Conservation (phyloP, 2,888 invertebrate species). For the Eustalomyia histrio region DNA sequence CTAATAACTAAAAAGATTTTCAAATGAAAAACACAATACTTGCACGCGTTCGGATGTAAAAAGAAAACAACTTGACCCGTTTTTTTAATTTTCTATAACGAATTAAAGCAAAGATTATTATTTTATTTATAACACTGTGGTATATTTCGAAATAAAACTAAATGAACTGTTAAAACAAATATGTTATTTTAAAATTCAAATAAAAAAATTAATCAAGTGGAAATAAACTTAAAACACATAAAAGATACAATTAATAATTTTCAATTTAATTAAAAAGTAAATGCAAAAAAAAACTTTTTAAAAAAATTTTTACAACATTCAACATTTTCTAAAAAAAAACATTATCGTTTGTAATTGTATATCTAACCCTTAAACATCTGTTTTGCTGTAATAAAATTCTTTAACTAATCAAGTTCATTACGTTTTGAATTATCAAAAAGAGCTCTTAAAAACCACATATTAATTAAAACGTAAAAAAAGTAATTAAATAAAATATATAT, state of each 20-base stretch:
- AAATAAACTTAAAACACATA: no score
- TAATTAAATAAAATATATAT: constrained; percentile 26
- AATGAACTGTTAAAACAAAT: constrained; percentile 14
- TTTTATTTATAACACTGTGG: constrained; percentile 15
- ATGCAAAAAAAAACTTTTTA: no score
- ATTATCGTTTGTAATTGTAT: no score
- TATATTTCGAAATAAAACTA: background rate
- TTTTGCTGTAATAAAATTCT: constrained; percentile 7
- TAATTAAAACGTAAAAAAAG: constrained; percentile 17
- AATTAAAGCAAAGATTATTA: constrained; percentile 10
- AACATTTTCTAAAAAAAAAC: no score
- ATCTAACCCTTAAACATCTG: no score
- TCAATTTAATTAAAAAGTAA: no score
- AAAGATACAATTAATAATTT: no score
- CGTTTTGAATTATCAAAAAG: constrained; percentile 4
- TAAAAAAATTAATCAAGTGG: background rate
- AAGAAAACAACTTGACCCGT: constrained; percentile 44
- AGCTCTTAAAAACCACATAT: constrained; percentile 20
- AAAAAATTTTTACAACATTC: no score
- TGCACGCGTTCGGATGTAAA: background rate
- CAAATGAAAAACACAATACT: background rate
- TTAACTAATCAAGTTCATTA: constrained; percentile 16
- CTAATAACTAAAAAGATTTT: constrained; percentile 7
- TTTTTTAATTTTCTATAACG: constrained; percentile 12
- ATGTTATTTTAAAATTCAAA: background rate